A percentile compares a stretch with the other conserved stretches of the same genome.
Conservation (phyloP, 2,797 vertebrate genomes). For the Galago senegalensis region DNA sequence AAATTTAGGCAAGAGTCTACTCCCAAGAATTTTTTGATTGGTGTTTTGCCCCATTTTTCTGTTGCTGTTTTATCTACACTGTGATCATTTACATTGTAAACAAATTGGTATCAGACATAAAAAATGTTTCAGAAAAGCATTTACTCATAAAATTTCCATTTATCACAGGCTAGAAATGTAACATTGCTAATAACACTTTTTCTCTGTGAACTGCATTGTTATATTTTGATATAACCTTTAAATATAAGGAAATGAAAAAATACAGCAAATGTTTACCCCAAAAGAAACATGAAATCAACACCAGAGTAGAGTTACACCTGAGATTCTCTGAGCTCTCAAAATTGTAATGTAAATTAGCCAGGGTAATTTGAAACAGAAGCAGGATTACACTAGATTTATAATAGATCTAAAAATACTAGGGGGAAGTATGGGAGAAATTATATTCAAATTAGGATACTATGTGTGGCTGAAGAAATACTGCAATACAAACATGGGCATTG, state of each 20-base stretch:
- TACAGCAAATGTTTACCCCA: not conserved
- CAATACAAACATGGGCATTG: not conserved
- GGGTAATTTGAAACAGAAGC: slow-evolving; percentile 45
- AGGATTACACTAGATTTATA: not conserved
- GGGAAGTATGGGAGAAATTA: not conserved
- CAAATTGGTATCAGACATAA: not conserved
- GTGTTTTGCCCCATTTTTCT: not conserved
- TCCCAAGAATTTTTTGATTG: not conserved
- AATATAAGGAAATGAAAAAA: slow-evolving; percentile 49
- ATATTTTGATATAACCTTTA: slow-evolving; percentile 48
- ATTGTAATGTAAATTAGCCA: slow-evolving; percentile 41
- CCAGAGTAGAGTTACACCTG: not conserved
- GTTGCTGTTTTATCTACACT: not conserved
- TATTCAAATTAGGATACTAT: not conserved
- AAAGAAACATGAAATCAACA: not conserved
- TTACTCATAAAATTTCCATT: slow-evolving; percentile 45
- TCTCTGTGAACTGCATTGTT: not conserved
- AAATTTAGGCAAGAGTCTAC: not conserved
- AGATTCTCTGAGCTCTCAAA: slow-evolving; percentile 22
- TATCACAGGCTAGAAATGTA: slow-evolving; percentile 30
- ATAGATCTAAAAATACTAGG: slow-evolving; percentile 16
- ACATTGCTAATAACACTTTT: not conserved
- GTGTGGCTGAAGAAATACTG: not conserved
- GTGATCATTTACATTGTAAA: slow-evolving; percentile 12
- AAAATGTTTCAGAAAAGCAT: slow-evolving; percentile 36